Evolutionary conservation across 2,888 invertebrate species (phyloP), one percentile per base, ranked within the genome.

Genomic region (Caenorhabditis zanzibari): DNA sequence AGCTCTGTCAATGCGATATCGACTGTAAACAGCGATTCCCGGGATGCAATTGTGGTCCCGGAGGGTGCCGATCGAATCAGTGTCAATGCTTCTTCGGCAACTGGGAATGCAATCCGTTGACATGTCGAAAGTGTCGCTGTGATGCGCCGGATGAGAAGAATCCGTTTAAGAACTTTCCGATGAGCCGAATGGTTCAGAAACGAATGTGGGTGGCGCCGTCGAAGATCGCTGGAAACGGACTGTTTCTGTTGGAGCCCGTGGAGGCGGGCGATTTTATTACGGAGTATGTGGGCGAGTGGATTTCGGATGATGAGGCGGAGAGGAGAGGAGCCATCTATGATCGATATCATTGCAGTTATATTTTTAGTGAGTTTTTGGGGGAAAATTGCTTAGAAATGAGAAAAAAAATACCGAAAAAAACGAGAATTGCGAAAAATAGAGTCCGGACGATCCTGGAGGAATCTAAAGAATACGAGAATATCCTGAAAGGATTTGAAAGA

Each of bases 171-270:
- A 98, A 98, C 94, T 96, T 97, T 89, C 96, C 96, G 93, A 96
- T 97, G 58, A 44, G 49, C 66, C 97, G 97, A 93, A 96, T 96
- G 71, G 93, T 96, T 82, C 95, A 96, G 95, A 95, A 95, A 95
- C 97, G 97, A 94, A 94, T 99, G 97, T 0, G 26, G 72, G 95
- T 98, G 94, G 98, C 97, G 0, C 97, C 97, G 0, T 97, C 97
- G 0, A 98, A 98, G 93, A 97, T 99, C 26, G 98, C 98, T 16
- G 99, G 99, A 26, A 99, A 98, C 97, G 99, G 99, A 54, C 98
- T 98, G 90, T 99, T 97, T 94, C 94, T 98, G 35, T 95, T 93
- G 69, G 97, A 98, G 93, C 96, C 96, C 88, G 96, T 96, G 1
- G 97, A 96, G 92, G 85, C 98, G 93, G 98, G 98, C 93, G 98